These are phyloP conservation scores for Neolamprologus caudopunctatus DNA, from an alignment of 2,113 vertebrate genomes.

Conservation along the genomic window DNA sequence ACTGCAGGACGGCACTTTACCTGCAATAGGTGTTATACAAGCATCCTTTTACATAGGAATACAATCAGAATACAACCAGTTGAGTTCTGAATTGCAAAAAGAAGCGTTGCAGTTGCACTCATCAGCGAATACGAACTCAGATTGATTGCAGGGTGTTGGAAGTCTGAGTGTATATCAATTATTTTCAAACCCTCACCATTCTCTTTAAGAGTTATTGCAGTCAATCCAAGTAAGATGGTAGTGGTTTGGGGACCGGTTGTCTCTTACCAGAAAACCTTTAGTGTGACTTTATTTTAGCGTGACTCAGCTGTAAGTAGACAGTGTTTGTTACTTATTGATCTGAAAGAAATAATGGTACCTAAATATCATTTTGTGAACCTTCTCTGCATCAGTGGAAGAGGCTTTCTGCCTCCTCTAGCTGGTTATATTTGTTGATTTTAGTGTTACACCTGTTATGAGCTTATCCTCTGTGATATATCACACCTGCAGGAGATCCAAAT, in stretches of 20 bases:
- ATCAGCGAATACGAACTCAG: background rate
- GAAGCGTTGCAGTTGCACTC: background rate
- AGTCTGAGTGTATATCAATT: background rate
- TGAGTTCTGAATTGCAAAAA: background rate
- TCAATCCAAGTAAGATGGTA: background rate
- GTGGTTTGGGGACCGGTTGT: background rate
- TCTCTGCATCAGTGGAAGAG: background rate
- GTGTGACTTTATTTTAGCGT: rapidly evolving
- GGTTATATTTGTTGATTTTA: background rate
- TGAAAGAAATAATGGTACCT: background rate
- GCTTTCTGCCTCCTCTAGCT: background rate
- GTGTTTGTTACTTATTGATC: background rate
- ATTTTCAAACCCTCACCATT: background rate
- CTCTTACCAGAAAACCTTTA: background rate
- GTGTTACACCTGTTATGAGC: background rate
- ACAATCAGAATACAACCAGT: background rate
- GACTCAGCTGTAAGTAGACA: background rate
- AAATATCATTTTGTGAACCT: background rate
- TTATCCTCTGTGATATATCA: background rate
- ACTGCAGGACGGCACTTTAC: rapidly evolving
- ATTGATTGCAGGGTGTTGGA: background rate
- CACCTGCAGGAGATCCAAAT: background rate
- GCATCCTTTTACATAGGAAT: background rate
- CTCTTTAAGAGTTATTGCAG: background rate
- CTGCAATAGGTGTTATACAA: background rate